Evolutionary conservation across 2,113 vertebrate species (phyloP).

Genomic region (Lophura nycthemera): DNA sequence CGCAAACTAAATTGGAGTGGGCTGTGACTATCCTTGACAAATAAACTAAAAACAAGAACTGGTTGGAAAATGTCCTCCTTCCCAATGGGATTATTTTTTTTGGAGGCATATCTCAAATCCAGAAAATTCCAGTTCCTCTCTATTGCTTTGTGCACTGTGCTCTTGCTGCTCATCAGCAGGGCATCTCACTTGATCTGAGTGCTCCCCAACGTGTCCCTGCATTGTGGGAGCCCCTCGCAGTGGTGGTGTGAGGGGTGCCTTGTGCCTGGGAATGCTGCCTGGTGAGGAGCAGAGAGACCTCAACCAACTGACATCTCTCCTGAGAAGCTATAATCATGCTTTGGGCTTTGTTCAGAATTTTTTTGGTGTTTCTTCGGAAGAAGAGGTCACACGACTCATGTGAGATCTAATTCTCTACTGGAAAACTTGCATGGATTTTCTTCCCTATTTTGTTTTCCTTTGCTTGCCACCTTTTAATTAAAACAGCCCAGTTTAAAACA

Average conservation of each 20-base stretch:
- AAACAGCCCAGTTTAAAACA: background rate
- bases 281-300: background rate
- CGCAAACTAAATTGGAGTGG: background rate
- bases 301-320: background rate
- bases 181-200: accelerated
- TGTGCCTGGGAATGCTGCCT: slow-evolving; percentile 19
- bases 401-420: background rate
- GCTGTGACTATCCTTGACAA: background rate
- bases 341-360: background rate
- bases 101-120: background rate
- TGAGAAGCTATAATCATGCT: background rate
- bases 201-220: accelerated
- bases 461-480: background rate
- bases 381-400: background rate
- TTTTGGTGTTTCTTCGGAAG: background rate
- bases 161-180: background rate
- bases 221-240: background rate
- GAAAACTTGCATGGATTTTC: background rate
- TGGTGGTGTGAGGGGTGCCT: background rate
- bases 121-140: background rate
- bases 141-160: background rate
- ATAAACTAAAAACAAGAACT: background rate
- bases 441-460: background rate
- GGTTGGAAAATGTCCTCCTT: background rate
- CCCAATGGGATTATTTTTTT: background rate